Evolutionary conservation across 2,797 vertebrate species (phyloP).

Genomic region (Sebastolobus altivelis): DNA sequence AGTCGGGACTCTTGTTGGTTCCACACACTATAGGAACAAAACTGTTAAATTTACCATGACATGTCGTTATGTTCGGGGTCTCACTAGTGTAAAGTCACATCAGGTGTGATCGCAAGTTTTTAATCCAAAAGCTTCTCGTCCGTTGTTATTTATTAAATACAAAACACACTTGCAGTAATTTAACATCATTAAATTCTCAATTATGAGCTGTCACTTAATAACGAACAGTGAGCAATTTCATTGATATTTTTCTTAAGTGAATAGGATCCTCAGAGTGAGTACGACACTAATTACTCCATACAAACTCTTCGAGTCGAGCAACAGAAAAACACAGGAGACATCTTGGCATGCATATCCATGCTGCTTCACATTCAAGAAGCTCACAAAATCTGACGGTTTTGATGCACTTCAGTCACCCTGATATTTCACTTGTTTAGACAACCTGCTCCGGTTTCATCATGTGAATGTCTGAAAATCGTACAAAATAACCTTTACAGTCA

Average conservation of each 20-base stretch:
- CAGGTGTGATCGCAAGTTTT: neutral
- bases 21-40: no score
- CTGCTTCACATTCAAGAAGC: slow-evolving; percentile 4
- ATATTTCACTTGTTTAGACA: slow-evolving; percentile 45
- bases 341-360: slow-evolving; percentile 30
- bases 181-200: slow-evolving; percentile 42
- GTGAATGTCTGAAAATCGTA: slow-evolving; percentile 36
- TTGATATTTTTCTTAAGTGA: slow-evolving; percentile 21
- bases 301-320: slow-evolving; percentile 24
- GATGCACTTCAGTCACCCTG: slow-evolving; percentile 46
- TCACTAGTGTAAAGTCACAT: neutral
- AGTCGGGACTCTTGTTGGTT: no score
- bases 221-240: slow-evolving; percentile 20
- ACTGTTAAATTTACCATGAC: no score
- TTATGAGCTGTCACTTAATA: slow-evolving; percentile 36
- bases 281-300: slow-evolving; percentile 25
- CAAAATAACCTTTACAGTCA: slow-evolving; percentile 37
- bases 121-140: neutral
- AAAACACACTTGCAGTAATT: slow-evolving; percentile 36
- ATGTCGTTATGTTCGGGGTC: no score
- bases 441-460: slow-evolving; percentile 38
- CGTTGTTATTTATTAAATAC: slow-evolving; percentile 11
- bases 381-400: slow-evolving; percentile 20
- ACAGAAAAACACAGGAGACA: slow-evolving; percentile 30
- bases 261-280: slow-evolving; percentile 21